A percentile compares a stretch with the other conserved stretches of the same genome.
phyloP scores from a whole-genome alignment of 2,113 vertebrate species.

The Nicator chloris region DNA sequence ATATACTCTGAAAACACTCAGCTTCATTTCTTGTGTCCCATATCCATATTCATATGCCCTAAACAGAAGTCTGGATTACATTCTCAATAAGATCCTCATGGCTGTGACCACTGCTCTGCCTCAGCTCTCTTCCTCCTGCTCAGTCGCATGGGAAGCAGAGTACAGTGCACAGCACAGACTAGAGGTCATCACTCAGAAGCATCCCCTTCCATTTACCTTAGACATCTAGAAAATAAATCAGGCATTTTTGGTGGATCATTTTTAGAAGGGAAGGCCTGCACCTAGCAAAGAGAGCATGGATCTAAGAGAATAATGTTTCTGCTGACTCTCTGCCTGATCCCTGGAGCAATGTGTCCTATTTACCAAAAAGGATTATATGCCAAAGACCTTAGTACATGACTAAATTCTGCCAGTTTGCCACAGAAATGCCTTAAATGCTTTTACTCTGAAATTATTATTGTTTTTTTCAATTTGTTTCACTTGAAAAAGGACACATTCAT shows the following conservation, averaged over 20 bases:
- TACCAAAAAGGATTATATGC: not conserved
- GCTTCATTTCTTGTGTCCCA: not conserved
- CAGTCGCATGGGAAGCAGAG: rapidly evolving
- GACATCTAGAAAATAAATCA: not conserved
- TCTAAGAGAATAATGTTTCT: not conserved
- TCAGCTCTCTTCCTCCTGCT: not conserved
- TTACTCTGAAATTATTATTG: not conserved
- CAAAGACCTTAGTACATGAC: not conserved
- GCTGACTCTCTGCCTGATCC: not conserved
- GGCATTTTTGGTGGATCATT: not conserved
- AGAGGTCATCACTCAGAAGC: not conserved
- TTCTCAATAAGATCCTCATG: not conserved
- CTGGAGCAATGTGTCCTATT: not conserved
- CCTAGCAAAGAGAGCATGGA: not conserved
- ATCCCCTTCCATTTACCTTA: not conserved
- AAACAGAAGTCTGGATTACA: not conserved
- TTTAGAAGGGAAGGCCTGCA: not conserved
- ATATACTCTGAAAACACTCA: not conserved
- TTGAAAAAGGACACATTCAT: not conserved
- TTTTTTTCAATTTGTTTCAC: not conserved
- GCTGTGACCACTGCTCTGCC: not conserved
- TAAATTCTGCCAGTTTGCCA: not conserved
- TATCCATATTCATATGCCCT: not conserved
- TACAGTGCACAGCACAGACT: rapidly evolving
- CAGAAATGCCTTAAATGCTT: not conserved